Base-by-base conservation (phyloP, 2,113 vertebrate genomes). In the Alethe castanea region DNA sequence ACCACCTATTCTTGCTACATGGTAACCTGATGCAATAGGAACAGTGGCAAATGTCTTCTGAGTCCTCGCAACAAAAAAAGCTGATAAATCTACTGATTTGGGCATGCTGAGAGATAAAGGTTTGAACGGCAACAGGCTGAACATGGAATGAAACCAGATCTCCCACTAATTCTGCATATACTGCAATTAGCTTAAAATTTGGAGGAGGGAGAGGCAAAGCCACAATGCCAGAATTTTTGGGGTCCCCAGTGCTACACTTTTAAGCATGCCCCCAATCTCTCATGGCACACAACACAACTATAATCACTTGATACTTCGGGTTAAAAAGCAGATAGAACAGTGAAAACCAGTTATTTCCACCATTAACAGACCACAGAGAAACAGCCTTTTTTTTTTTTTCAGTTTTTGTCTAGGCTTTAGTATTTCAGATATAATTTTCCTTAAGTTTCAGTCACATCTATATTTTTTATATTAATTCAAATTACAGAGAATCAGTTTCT, bases 171-270 rank as follows among this genome's bases (percentile, higher is more conserved):
- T 62, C 48, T 47, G 42, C 1, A 1, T 17, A 60, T 19, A 56
- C 2, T 8, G 2, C 17, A 69, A 60, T 26, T 25, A 72, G 5
- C 6, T 60, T 22, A 61, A 67, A 65, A 47, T 40, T 4, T 4
- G 8, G 2, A 1, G 16, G 13, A 2, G 20, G 16, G 3, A 8
- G 23, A 45, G 13, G 24, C 8, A 60, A 50, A 29, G 10, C 3
- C 59, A 29, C 13, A 69, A 25, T 25, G 10, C 5, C 79, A 92
- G 25, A 25, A 35, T 25, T 82, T 71, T 59, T 79, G 9, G 19
- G 13, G 25, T 26, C 13, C 22, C 45, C 7, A 1, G 19, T 36
- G 53, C 14, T n/a, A 57, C 11, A 60, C 2, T 3, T 19, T 40
- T 31, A 74, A 56, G 17, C 19, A 62, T 29, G 2, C 8, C 47